These are phyloP conservation scores for Emberiza fucata DNA, from an alignment of 2,113 vertebrate genomes.

Conservation along the genomic window DNA sequence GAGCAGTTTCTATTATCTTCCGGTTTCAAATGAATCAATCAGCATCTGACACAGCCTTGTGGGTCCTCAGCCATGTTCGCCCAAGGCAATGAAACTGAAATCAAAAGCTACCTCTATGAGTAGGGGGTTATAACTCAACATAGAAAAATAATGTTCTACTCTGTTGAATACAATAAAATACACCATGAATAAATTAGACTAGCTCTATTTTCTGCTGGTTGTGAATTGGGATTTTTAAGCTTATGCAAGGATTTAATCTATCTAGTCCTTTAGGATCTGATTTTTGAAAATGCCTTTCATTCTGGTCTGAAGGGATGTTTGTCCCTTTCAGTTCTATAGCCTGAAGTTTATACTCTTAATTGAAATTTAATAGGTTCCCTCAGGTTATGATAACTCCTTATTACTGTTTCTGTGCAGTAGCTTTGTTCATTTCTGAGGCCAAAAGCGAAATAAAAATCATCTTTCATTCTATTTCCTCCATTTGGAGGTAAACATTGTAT, in stretches of 20 bases:
- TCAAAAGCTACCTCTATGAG: conserved; percentile 68
- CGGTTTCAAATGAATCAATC: conserved; percentile 77
- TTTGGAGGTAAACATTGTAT: not conserved
- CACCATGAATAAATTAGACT: conserved; percentile 55
- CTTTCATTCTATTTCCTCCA: not conserved
- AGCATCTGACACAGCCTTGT: conserved; percentile 69
- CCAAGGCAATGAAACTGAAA: conserved; percentile 75
- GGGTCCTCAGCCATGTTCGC: conserved; percentile 70
- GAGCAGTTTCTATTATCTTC: conserved; percentile 74
- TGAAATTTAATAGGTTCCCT: conserved; percentile 58
- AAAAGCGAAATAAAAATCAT: not conserved
- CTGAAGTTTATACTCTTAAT: conserved; percentile 50
- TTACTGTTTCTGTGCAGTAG: not conserved
- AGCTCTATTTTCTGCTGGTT: conserved; percentile 40
- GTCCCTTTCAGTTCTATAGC: conserved; percentile 41
- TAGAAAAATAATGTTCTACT: conserved; percentile 44
- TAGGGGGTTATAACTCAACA: conserved; percentile 58
- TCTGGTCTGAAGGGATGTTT: conserved; percentile 61
- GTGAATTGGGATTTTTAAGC: conserved; percentile 56
- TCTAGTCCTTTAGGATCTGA: conserved; percentile 56
- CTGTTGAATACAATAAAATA: conserved; percentile 19
- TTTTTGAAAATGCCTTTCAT: conserved; percentile 69
- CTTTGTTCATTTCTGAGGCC: not conserved
- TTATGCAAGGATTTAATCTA: conserved; percentile 62
- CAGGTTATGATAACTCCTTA: conserved; percentile 48